Evolutionary conservation across 2,113 vertebrate genomes (phyloP).

Genomic region (Egretta garzetta): DNA sequence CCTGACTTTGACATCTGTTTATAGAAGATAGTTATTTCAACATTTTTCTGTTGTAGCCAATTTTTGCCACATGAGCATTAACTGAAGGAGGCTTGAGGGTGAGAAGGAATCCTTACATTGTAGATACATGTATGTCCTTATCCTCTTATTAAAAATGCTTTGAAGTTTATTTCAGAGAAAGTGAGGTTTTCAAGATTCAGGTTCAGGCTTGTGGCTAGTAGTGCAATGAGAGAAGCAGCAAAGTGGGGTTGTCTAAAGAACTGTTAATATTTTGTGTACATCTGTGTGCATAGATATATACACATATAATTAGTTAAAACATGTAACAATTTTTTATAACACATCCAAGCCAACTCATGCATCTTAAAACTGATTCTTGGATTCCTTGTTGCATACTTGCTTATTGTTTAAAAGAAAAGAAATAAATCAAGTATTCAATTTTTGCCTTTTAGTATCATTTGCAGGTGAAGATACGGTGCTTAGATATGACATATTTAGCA

Average conservation of each 20-base stretch:
- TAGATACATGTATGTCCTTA: background rate
- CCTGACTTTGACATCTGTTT: background rate
- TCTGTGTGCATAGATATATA: background rate
- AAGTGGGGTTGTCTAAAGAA: background rate
- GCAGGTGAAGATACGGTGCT: background rate
- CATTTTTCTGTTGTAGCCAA: background rate
- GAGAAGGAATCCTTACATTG: background rate
- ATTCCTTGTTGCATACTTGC: background rate
- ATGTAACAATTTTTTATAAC: background rate
- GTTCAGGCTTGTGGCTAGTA: background rate
- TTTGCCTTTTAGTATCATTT: background rate
- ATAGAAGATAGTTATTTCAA: background rate
- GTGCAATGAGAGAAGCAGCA: background rate
- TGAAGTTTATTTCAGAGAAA: background rate
- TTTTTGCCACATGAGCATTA: background rate
- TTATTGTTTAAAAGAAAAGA: background rate
- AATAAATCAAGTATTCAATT: background rate
- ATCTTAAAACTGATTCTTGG: background rate
- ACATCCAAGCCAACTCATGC: background rate
- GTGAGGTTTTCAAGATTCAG: background rate
- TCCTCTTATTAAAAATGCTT: background rate
- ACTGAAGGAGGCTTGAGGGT: background rate
- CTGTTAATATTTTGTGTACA: background rate
- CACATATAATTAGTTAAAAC: background rate
- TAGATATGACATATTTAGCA: background rate